Evolutionary conservation across 2,888 invertebrate genomes (phyloP).

Genomic region (Sarcophaga rosellei): DNA sequence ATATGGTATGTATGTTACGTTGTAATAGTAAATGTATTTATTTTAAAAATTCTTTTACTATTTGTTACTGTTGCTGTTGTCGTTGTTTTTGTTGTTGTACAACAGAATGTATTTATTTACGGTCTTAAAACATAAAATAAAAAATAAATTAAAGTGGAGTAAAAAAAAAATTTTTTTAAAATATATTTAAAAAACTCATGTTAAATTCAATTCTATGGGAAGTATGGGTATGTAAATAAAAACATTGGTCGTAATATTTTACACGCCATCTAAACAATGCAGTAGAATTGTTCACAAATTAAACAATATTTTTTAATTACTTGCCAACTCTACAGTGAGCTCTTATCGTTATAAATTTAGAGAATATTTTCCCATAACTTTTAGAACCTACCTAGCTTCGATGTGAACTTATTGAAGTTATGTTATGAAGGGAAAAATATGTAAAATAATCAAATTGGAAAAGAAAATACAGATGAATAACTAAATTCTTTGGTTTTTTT

Average conservation of each 20-base stretch:
- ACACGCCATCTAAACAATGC: slow-evolving; percentile 9
- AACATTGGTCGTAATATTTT: neutral
- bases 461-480: too few species aligned
- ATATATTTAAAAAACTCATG: neutral
- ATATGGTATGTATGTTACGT: neutral
- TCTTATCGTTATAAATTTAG: slow-evolving; percentile 10
- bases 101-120: too few species aligned
- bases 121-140: neutral
- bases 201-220: neutral
- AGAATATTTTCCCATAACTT: slow-evolving; percentile 36
- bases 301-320: too few species aligned
- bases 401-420: slow-evolving; percentile 15
- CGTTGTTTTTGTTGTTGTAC: neutral
- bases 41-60: neutral
- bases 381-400: slow-evolving; percentile 20
- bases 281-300: slow-evolving; percentile 27
- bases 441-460: too few species aligned
- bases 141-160: neutral
- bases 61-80: neutral
- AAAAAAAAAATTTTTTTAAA: neutral
- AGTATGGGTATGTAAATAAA: slow-evolving; percentile 15
- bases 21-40: neutral
- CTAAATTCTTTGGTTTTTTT: too few species aligned
- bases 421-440: neutral
- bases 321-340: too few species aligned